Conservation (phyloP, 2,888 invertebrate species). For the Geotrupes spiniger region DNA sequence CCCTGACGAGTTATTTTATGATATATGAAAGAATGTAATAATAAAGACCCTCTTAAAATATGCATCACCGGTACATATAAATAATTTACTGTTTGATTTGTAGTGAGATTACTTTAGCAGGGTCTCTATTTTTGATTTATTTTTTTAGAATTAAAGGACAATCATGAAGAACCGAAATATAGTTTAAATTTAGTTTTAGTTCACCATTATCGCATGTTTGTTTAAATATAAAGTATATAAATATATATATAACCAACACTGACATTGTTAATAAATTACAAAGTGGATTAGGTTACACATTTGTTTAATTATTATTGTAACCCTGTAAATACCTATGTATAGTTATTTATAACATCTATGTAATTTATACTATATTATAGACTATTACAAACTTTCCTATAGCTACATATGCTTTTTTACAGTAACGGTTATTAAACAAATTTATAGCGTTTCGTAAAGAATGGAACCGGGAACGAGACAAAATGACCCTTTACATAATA, state of each 20-base stretch:
- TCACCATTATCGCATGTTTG: neutral
- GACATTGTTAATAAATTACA: conserved; percentile 5
- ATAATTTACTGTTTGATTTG: neutral
- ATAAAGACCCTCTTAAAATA: conserved; percentile 19
- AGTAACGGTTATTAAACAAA: neutral
- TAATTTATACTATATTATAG: conserved; percentile 10
- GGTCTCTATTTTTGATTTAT: conserved; percentile 18
- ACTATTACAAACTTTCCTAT: conserved; percentile 3
- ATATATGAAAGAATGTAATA: conserved; percentile 2
- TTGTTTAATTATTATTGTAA: conserved; percentile 19
- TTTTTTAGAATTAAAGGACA: conserved; percentile 22
- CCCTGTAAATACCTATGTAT: conserved; percentile 52
- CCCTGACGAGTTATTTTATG: conserved; percentile 1
- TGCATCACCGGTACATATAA: neutral
- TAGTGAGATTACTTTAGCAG: conserved; percentile 9
- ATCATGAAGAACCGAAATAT: conserved; percentile 14
- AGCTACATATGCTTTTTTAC: conserved; percentile 7
- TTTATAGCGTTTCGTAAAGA: conserved; percentile 2
- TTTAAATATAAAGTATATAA: neutral
- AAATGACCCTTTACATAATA: conserved; percentile 1
- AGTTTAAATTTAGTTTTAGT: neutral
- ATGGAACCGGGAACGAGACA: neutral
- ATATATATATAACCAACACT: conserved; percentile 7
- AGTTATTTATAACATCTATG: conserved; percentile 44
- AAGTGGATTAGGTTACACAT: conserved; percentile 2